Base-by-base conservation (phyloP, 2,888 invertebrate species). In the Nematopogon swammerdamellus region DNA sequence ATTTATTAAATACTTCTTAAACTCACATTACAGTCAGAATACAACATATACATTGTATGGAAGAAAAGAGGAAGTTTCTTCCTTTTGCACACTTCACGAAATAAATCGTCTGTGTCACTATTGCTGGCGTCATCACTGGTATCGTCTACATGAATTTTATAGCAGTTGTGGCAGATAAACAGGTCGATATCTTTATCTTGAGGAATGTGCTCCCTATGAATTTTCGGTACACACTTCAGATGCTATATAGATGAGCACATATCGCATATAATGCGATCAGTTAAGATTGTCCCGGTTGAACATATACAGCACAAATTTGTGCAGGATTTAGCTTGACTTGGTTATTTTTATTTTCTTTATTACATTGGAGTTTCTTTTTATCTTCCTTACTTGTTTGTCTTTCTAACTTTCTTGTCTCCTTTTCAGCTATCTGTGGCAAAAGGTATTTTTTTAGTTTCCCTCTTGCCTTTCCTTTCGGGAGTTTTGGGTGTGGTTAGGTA, bases 401-500 rank as follows among this genome's bases (percentile, higher is more conserved):
- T 45, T 51, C 42, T 48, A n/a, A n/a, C n/a, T 30, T 30, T 49
- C 47, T 36, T 8, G 43, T 29, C 49, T 44, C 47, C 44, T 45
- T 20, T 47, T 19, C 42, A 49, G 47, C 44, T 51, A n/a, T 19
- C 44, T 46, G 43, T 51, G 29, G 51, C 51, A 46, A 51, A 51
- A 19, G 46, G 51, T 44, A 51, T 51, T 49, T 49, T 51, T 47
- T 46, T 49, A 19, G 44, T 16, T 20, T 49, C 44, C 10, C 51
- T 45, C 43, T 51, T 51, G 16, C 51, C 51, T 48, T 51, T 51
- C 46, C 49, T 20, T 49, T 51, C 51, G 19, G 51, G 49, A 49
- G 51, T 51, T 51, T 51, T 51, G 11, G 51, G 51, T 47, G 49
- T 20, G n/a, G 49, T 49, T 11, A 51, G 30, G 43, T 51, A 51